Evolutionary conservation across 2,888 invertebrate genomes (phyloP).

Genomic region (Plebejus melissa): DNA sequence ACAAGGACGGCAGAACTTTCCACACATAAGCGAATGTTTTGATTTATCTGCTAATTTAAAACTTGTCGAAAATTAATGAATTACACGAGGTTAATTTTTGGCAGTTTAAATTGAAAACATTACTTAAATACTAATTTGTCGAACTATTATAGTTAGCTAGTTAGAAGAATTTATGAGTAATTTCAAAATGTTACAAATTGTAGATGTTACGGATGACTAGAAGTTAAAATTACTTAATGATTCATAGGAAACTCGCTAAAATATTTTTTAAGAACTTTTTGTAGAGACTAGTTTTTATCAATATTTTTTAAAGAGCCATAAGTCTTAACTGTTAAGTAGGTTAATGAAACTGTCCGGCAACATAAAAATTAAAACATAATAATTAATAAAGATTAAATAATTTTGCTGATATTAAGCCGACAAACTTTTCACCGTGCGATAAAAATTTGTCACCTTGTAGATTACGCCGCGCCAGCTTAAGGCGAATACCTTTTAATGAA

Average conservation of each 20-base stretch:
- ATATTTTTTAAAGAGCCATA: neutral
- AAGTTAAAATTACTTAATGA: neutral
- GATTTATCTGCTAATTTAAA: slow-evolving; percentile 1
- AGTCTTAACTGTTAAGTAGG: neutral
- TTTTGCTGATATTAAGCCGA: neutral
- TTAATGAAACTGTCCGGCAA: neutral
- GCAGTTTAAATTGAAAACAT: neutral
- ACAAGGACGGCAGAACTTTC: neutral
- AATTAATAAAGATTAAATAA: slow-evolving; percentile 10
- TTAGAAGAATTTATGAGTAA: neutral
- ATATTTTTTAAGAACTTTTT: neutral
- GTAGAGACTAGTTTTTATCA: no score
- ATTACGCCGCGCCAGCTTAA: neutral
- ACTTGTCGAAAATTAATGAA: neutral
- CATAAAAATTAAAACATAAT: neutral
- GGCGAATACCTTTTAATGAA: neutral
- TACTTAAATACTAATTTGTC: neutral
- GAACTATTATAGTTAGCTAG: neutral
- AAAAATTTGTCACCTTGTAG: slow-evolving; percentile 1
- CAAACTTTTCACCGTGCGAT: neutral
- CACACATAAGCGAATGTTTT: neutral
- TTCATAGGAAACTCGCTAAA: neutral
- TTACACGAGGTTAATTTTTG: slow-evolving; percentile 1
- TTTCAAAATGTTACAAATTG: neutral
- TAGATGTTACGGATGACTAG: neutral